Evolutionary conservation across 2,888 invertebrate genomes (phyloP).

Genomic region (Limnephilus rhombicus): DNA sequence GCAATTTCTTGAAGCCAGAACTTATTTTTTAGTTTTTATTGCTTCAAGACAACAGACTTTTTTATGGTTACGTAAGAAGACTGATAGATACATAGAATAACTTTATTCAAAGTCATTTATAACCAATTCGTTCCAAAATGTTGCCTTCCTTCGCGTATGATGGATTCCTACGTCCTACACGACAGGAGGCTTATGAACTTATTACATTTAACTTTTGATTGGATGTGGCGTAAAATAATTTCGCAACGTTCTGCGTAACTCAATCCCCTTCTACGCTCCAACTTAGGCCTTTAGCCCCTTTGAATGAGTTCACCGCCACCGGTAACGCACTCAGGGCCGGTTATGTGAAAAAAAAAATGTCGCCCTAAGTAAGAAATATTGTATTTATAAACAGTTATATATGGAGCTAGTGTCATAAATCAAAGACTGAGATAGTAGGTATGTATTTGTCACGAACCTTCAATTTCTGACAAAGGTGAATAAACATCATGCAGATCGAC

Average conservation of each 20-base stretch:
- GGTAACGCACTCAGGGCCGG: neutral
- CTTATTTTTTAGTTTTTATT: neutral
- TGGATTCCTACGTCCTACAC: neutral
- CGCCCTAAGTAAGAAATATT: neutral
- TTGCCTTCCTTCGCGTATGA: neutral
- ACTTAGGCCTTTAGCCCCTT: neutral
- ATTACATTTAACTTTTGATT: neutral
- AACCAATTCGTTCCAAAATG: neutral
- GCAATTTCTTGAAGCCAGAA: neutral
- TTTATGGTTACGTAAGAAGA: neutral
- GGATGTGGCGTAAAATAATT: neutral
- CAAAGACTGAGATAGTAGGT: no score
- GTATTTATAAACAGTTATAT: no score
- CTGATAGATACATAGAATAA: neutral
- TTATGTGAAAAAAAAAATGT: neutral
- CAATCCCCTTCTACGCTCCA: neutral
- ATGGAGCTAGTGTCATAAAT: no score
- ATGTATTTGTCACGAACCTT: no score
- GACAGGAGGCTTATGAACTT: neutral
- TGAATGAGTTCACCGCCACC: neutral
- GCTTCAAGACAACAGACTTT: neutral
- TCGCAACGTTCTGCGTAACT: neutral
- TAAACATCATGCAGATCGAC: no score
- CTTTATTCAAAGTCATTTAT: neutral
- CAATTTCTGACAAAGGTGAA: no score